These are phyloP conservation scores for Sturmia bella DNA, from an alignment of 2,888 invertebrate species.

Conservation along the genomic window DNA sequence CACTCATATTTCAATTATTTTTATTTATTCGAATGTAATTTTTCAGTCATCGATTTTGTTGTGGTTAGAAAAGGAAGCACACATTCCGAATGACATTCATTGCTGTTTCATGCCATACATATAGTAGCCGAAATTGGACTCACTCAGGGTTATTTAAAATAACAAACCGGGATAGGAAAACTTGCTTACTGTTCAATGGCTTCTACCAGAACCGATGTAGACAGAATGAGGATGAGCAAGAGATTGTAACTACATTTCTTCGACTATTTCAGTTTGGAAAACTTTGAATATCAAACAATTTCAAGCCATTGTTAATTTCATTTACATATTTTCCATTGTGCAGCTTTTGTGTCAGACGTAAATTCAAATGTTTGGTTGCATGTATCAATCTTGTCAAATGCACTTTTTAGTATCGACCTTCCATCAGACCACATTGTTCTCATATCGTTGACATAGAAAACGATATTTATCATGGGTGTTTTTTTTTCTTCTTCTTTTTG, in stretches of 20 bases:
- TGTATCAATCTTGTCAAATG: constrained; percentile 19
- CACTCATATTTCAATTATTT: constrained; percentile 29
- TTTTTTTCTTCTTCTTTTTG: constrained; percentile 1
- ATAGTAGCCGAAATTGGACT: no score
- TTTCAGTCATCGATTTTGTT: constrained; percentile 27
- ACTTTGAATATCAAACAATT: no score
- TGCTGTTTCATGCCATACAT: no score
- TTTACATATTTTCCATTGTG: background rate
- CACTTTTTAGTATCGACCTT: background rate
- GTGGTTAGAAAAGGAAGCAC: background rate
- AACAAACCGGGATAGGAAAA: no score
- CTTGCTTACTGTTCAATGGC: no score
- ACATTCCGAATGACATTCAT: background rate
- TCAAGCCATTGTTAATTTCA: background rate
- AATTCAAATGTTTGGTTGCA: constrained; percentile 8
- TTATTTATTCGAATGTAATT: constrained; percentile 21
- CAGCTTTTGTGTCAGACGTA: background rate
- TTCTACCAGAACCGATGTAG: no score
- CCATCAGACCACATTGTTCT: background rate
- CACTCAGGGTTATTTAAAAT: no score
- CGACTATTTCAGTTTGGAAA: no score
- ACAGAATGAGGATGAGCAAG: no score
- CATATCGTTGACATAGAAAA: constrained; percentile 35
- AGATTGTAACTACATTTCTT: no score
- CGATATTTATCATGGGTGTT: background rate